A percentile compares a stretch with the other conserved stretches of the same genome.
These are phyloP conservation scores for Apantesis nais DNA, from an alignment of 2,888 invertebrate species.

Conservation along the genomic window DNA sequence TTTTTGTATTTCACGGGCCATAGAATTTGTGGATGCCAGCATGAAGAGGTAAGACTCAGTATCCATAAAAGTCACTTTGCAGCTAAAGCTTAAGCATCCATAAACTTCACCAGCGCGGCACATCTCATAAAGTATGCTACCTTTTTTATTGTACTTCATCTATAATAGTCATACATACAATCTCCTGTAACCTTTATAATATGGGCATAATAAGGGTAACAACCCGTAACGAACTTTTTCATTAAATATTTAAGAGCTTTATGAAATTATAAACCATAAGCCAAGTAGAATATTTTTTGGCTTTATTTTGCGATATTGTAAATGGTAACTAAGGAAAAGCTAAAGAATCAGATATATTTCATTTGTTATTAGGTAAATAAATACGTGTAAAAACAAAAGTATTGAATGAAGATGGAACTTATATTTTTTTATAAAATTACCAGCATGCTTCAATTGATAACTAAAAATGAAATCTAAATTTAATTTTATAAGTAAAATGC, in stretches of 20 bases:
- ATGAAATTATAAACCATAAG: not conserved
- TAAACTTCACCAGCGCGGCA: not conserved
- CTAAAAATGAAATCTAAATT: not conserved
- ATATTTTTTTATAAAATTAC: too few species aligned
- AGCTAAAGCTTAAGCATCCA: not conserved
- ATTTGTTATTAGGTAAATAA: too few species aligned
- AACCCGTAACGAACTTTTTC: not conserved
- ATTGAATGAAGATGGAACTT: too few species aligned
- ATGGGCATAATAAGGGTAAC: not conserved
- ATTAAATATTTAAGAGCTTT: conserved; percentile 2
- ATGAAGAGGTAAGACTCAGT: not conserved
- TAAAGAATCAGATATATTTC: too few species aligned
- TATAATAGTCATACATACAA: not conserved
- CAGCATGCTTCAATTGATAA: too few species aligned
- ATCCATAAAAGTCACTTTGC: not conserved
- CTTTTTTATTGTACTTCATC: not conserved
- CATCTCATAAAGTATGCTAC: not conserved
- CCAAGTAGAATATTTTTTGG: not conserved
- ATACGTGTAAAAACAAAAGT: not conserved
- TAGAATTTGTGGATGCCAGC: not conserved
- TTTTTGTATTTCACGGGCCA: not conserved
- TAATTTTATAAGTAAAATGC: not conserved
- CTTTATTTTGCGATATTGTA: not conserved
- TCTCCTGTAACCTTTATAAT: not conserved
- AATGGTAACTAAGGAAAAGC: not conserved